Conservation (phyloP, 1,140 invertebrate genomes). For the Planococcus citri region DNA sequence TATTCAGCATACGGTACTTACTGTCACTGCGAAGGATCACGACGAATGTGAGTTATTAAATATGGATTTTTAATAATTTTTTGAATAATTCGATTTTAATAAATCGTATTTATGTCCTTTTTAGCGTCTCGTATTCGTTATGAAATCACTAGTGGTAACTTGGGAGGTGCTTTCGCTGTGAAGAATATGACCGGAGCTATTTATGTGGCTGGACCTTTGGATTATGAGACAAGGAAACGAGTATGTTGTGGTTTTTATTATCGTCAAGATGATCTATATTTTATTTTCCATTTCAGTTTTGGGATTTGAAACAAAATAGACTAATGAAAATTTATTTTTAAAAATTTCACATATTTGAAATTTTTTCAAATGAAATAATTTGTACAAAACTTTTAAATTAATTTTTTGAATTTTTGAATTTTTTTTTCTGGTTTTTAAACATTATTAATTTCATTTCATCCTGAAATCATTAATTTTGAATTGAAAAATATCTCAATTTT, state of each 20-base stretch:
- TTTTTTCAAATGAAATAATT: not conserved
- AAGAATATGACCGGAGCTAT: conserved; percentile 96
- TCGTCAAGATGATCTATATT: not conserved
- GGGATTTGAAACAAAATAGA: not conserved
- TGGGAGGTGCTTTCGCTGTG: conserved; percentile 91
- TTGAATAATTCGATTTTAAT: not conserved
- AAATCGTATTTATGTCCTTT: conserved; percentile 30
- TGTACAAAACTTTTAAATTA: not conserved
- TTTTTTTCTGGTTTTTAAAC: not conserved
- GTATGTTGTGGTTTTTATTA: conserved; percentile 40
- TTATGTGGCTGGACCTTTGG: conserved; percentile 85
- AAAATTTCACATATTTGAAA: not conserved
- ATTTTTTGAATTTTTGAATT: not conserved
- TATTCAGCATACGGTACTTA: conserved; percentile 90
- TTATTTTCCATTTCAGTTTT: not conserved
- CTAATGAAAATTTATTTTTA: not conserved
- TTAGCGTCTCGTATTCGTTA: conserved; percentile 95
- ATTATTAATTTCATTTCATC: not conserved
- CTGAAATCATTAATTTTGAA: not conserved
- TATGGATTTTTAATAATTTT: not conserved
- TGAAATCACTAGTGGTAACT: conserved; percentile 96
- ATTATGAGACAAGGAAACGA: conserved; percentile 82
- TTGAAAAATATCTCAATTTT: too few species aligned
- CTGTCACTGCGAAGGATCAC: conserved; percentile 94
- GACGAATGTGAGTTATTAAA: conserved; percentile 79